Evolutionary conservation across 2,888 invertebrate species (phyloP), one percentile per base, ranked within the genome.

Genomic region (Andrena bicolor): DNA sequence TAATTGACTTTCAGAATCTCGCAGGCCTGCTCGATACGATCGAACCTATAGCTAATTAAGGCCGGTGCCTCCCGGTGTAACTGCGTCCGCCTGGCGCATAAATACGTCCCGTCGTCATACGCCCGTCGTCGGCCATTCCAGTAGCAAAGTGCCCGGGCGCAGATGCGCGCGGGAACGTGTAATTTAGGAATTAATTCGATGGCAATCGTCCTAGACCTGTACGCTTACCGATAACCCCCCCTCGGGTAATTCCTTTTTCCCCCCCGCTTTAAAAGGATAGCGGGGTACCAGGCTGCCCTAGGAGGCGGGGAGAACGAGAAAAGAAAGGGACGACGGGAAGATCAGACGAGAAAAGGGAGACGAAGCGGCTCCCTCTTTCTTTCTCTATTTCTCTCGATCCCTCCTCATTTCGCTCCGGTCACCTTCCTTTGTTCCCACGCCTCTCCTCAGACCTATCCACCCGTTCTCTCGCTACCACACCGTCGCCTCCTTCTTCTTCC

Each of bases 401-500:
- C 72, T 75, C 56, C 76, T 84, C 80, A 74, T 84, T 74, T 80
- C 73, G 69, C 70, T 76, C 64, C 7, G 71, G 89, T 86, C 88
- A 90, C 89, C 90, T 89, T 91, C 89, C 92, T 93, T 93, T 92
- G 93, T 93, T 93, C 93, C 92, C 92, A 92, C 92, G 92, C 89
- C 89, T 85, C 90, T 89, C 86, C 81, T 81, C 86, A 83, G 84
- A 82, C 83, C 72, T 68, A 79, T 82, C 81, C 71, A 77, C 72
- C 76, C 65, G 23, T 53, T 60, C 49, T 72, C 48, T 49, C 16
- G 8, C 41, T 35, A n/a, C 35, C 20, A 48, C 48, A 23, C 23
- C 13, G 23, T 64, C 68, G 63, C 79, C 60, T 61, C 61, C 65
- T 53, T 53, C 64, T 41, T 5, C 49, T 60, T 51, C 82, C 48